Conservation (phyloP, 2,113 vertebrate species). For the Agapornis roseicollis region DNA sequence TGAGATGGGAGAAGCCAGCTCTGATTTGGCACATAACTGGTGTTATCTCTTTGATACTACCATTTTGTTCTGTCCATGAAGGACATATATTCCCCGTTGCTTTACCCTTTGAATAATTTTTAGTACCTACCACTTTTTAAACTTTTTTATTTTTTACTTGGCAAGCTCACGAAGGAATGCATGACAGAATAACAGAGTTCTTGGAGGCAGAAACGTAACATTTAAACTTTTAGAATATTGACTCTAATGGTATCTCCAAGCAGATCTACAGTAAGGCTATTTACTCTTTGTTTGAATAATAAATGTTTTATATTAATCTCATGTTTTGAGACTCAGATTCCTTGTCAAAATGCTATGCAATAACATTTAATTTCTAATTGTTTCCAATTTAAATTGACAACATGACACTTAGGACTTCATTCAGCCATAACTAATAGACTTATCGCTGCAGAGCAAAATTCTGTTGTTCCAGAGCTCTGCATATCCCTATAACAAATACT, state of each 20-base stretch:
- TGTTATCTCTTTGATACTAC: neutral
- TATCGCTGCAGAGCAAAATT: neutral
- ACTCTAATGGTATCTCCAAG: neutral
- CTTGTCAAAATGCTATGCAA: neutral
- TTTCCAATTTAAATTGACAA: neutral
- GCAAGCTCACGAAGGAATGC: neutral
- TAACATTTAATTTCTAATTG: neutral
- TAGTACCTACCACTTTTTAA: neutral
- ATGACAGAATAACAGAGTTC: neutral
- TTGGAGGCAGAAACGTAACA: neutral
- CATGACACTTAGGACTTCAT: neutral
- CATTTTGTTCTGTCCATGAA: neutral
- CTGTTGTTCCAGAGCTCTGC: neutral
- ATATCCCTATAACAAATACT: neutral
- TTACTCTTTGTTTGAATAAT: neutral
- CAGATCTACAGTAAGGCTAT: neutral
- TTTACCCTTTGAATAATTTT: neutral
- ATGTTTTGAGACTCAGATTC: neutral
- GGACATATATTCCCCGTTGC: neutral
- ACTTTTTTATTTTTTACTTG: neutral
- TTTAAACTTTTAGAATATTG: neutral
- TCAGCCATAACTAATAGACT: neutral
- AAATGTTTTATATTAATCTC: neutral
- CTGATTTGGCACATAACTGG: neutral
- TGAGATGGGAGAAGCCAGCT: neutral